phyloP scores from a whole-genome alignment of 2,797 vertebrate genomes.

The Lateolabrax maculatus region DNA sequence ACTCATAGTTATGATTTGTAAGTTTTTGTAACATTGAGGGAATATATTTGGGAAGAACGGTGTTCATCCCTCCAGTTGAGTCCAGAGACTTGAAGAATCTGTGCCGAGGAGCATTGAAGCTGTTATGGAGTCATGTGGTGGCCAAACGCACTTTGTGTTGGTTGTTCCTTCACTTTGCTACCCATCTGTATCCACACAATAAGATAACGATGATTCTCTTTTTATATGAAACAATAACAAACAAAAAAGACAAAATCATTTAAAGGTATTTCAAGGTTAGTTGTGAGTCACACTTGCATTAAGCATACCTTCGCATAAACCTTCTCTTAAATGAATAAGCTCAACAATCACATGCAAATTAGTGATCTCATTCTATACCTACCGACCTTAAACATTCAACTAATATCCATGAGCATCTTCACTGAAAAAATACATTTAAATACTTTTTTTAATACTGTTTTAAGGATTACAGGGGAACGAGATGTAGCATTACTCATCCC shows the following conservation, averaged over 20 bases:
- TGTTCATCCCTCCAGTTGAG: background rate
- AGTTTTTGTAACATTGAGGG: too few relatives aligned
- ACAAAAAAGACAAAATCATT: background rate
- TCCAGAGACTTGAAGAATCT: background rate
- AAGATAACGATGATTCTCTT: too few relatives aligned
- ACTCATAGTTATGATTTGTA: background rate
- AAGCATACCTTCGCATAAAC: background rate
- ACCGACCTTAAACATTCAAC: background rate
- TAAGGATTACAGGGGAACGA: background rate
- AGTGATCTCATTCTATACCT: background rate
- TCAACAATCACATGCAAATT: background rate
- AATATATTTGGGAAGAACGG: background rate
- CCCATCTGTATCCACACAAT: too few relatives aligned
- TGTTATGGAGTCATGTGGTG: background rate
- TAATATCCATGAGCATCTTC: background rate
- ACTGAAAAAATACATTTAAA: background rate
- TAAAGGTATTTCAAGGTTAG: background rate
- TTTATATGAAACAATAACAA: too few relatives aligned
- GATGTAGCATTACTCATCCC: conserved; percentile 15
- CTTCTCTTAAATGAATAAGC: too few relatives aligned
- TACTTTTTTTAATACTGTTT: background rate
- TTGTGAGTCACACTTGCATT: background rate
- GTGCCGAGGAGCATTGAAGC: too few relatives aligned
- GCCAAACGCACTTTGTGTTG: background rate
- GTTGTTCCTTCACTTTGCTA: too few relatives aligned